These are phyloP conservation scores for Pipra filicauda DNA, from an alignment of 2,113 vertebrate genomes.

Conservation along the genomic window DNA sequence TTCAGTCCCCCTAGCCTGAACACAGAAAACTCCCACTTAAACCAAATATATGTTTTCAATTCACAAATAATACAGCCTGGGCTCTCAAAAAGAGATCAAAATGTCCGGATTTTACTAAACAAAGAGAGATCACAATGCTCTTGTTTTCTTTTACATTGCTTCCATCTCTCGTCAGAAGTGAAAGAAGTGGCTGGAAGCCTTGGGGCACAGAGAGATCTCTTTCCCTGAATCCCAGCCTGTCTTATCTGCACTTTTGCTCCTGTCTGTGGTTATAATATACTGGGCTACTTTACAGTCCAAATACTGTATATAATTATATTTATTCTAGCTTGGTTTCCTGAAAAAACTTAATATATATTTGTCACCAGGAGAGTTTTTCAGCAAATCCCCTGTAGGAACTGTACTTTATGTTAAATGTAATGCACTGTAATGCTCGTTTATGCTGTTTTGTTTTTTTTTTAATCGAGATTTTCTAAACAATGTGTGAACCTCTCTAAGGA, in stretches of 20 bases:
- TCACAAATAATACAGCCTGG: neutral
- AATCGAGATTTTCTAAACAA: neutral
- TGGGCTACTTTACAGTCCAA: neutral
- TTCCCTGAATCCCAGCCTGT: neutral
- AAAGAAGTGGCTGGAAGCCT: constrained; percentile 35
- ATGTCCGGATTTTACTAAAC: neutral
- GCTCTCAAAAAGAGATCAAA: neutral
- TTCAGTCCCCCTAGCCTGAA: neutral
- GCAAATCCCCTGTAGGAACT: neutral
- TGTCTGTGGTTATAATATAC: neutral
- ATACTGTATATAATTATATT: neutral
- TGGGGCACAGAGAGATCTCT: neutral
- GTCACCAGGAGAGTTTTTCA: neutral
- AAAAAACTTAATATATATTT: neutral
- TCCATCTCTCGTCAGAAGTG: constrained; percentile 44
- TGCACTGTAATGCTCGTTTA: neutral
- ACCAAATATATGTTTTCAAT: neutral
- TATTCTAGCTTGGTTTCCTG: neutral
- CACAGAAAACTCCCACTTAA: neutral
- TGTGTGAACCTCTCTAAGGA: neutral
- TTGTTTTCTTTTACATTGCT: constrained; percentile 4
- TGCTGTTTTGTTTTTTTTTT: neutral
- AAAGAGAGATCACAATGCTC: neutral
- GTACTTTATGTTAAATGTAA: neutral
- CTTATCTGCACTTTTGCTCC: constrained; percentile 27